Conservation (phyloP, 2,888 invertebrate species). For the Spilosoma lubricipeda region DNA sequence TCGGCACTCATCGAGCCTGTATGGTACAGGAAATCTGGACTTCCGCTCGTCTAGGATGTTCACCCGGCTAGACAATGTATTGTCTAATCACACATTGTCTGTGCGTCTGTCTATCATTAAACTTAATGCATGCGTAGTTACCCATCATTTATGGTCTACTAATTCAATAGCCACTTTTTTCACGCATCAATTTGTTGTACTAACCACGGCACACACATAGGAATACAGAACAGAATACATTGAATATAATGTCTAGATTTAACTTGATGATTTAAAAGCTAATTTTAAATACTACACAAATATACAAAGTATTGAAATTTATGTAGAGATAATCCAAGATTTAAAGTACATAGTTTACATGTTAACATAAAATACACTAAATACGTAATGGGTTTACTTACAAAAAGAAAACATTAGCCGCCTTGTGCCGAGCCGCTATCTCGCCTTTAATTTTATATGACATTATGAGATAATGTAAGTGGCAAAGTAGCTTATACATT, state of each 20-base stretch:
- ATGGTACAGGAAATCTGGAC: constrained; percentile 81
- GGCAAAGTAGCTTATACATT: constrained; percentile 39
- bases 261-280: not conserved
- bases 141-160: constrained; percentile 75
- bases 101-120: constrained; percentile 65
- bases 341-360: not conserved
- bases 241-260: not conserved
- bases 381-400: constrained; percentile 43
- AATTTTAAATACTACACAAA: not conserved
- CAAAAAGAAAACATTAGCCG: constrained; percentile 42
- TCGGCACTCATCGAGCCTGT: constrained; percentile 40
- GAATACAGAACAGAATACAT: not conserved
- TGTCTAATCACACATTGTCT: constrained; percentile 73
- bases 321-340: constrained; percentile 16
- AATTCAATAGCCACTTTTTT: constrained; percentile 53
- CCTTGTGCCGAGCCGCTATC: constrained; percentile 48
- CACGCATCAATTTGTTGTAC: constrained; percentile 22
- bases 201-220: not conserved
- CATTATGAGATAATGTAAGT: constrained; percentile 43
- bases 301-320: not conserved
- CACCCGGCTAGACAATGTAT: constrained; percentile 79
- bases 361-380: constrained; percentile 36
- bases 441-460: constrained; percentile 51
- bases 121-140: constrained; percentile 70
- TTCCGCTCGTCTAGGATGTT: constrained; percentile 83